These are phyloP conservation scores for Eulithis prunata DNA, from an alignment of 2,888 invertebrate genomes.

Conservation along the genomic window DNA sequence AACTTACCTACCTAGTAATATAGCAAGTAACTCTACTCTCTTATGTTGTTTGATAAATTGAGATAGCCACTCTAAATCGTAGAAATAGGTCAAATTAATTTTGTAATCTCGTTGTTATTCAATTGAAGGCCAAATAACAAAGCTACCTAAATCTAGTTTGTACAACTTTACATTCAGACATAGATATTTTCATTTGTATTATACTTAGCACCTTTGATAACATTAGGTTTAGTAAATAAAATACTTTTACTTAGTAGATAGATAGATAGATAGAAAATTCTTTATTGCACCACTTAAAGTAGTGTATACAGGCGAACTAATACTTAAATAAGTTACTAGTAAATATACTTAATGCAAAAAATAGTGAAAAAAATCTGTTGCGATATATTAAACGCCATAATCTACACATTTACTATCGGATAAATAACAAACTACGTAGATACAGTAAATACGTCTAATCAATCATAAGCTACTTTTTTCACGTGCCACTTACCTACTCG, in stretches of 20 bases:
- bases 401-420: constrained; percentile 2
- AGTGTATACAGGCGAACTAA: too few species aligned
- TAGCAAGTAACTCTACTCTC: too few species aligned
- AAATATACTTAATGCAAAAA: too few species aligned
- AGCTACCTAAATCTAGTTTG: neutral
- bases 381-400: neutral
- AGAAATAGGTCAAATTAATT: constrained; percentile 16
- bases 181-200: neutral
- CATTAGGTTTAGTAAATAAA: too few species aligned
- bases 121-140: constrained; percentile 5
- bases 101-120: neutral
- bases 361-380: too few species aligned
- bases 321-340: too few species aligned
- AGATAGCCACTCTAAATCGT: constrained; percentile 2
- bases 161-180: neutral
- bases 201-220: too few species aligned
- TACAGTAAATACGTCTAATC: constrained; percentile 20
- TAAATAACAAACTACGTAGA: constrained; percentile 13
- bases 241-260: too few species aligned
- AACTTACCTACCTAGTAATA: too few species aligned
- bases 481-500: constrained; percentile 54
- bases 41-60: neutral
- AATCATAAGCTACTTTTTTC: constrained; percentile 25
- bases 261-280: too few species aligned
- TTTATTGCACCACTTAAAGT: too few species aligned